These are phyloP conservation scores for Petrophora chlorosata DNA, from an alignment of 2,888 invertebrate genomes.

Conservation along the genomic window DNA sequence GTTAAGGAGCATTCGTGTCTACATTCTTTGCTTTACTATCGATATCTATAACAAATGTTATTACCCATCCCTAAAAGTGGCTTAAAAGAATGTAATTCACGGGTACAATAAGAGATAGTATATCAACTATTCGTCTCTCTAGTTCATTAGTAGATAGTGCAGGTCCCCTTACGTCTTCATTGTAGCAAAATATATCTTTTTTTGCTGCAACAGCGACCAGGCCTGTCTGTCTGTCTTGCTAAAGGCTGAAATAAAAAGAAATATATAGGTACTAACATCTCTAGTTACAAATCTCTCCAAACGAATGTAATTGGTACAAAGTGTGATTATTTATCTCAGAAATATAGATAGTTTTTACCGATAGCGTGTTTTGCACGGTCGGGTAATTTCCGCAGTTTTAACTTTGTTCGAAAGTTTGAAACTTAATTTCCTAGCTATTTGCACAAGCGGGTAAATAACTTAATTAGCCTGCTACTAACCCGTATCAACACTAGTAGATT, in stretches of 20 bases:
- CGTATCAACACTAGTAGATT: too few species aligned
- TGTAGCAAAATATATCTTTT: too few species aligned
- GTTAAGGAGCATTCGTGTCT: not conserved
- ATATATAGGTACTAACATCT: too few species aligned
- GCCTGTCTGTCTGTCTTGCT: too few species aligned
- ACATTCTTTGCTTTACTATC: not conserved
- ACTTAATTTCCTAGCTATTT: conserved; percentile 9
- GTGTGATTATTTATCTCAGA: not conserved
- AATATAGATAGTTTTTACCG: not conserved
- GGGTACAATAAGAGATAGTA: conserved; percentile 61
- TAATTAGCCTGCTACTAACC: conserved; percentile 8
- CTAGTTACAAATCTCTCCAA: not conserved
- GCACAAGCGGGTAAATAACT: conserved; percentile 12
- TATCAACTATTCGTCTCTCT: conserved; percentile 49
- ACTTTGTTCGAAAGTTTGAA: conserved; percentile 8
- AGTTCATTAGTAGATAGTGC: conserved; percentile 61
- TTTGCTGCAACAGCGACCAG: too few species aligned
- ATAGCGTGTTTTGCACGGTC: conserved; percentile 11
- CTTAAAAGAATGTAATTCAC: conserved; percentile 57
- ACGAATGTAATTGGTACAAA: not conserved
- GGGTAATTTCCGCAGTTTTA: conserved; percentile 10
- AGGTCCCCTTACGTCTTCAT: not conserved
- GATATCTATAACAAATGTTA: not conserved
- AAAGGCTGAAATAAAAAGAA: too few species aligned
- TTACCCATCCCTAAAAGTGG: conserved; percentile 41